Conservation (phyloP, 2,888 invertebrate species). For the Villa cingulata region DNA sequence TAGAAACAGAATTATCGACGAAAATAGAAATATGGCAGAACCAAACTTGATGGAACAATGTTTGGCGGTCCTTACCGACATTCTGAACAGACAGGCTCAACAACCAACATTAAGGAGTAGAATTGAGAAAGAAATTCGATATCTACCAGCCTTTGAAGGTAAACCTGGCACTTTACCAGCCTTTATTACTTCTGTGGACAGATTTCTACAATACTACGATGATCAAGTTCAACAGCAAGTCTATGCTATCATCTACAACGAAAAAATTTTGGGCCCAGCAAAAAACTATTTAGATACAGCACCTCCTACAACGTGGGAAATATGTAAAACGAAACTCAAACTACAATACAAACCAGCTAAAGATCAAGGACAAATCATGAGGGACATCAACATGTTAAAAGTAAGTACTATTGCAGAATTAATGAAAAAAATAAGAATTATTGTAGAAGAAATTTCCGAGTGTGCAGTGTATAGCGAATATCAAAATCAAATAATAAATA, state of each 20-base stretch:
- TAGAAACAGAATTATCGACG: background rate
- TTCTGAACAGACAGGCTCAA: background rate
- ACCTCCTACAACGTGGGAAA: background rate
- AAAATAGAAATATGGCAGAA: background rate
- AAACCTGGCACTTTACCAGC: background rate
- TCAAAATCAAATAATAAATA: slow-evolving; percentile 2
- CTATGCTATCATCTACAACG: background rate
- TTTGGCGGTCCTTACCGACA: background rate
- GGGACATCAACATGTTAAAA: no score
- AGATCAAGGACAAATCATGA: no score
- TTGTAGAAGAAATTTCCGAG: slow-evolving; percentile 6
- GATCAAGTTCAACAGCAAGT: background rate
- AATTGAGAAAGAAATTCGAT: background rate
- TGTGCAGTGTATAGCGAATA: slow-evolving; percentile 8
- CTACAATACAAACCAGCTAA: no score
- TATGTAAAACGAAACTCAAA: no score
- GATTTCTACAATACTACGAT: background rate
- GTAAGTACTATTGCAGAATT: slow-evolving; percentile 7
- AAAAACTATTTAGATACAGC: background rate
- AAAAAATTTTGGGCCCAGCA: background rate
- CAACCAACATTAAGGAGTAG: background rate
- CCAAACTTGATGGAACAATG: background rate
- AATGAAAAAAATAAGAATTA: slow-evolving; percentile 4
- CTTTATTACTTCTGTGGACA: background rate
- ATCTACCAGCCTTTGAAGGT: background rate